Conservation (phyloP, 2,888 invertebrate species). For the Terebella lapidaria region DNA sequence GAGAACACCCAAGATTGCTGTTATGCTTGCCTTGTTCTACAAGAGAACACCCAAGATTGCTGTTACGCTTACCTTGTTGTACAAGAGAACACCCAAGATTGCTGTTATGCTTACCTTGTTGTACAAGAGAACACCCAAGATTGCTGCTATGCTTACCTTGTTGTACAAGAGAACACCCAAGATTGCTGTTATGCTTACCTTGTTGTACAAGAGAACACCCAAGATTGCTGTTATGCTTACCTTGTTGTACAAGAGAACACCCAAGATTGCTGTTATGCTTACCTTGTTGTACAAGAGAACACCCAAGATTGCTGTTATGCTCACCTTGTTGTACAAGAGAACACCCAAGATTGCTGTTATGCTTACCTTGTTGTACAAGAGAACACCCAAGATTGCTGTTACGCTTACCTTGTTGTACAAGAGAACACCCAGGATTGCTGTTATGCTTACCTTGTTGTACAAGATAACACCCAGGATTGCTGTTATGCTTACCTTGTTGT, state of each 20-base stretch:
- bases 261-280: constrained; percentile 83
- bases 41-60: constrained; percentile 73
- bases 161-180: constrained; percentile 87
- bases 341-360: constrained; percentile 64
- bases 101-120: constrained; percentile 87
- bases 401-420: constrained; percentile 89
- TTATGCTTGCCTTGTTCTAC: no score
- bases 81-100: constrained; percentile 80
- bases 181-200: constrained; percentile 78
- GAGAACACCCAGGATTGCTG: constrained; percentile 84
- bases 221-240: constrained; percentile 49
- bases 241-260: constrained; percentile 87
- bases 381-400: constrained; percentile 81
- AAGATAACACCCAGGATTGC: constrained; percentile 73
- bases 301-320: constrained; percentile 79
- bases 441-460: no score
- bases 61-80: constrained; percentile 66
- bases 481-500: constrained; percentile 66
- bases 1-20: constrained; percentile 84
- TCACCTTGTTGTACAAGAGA: no score
- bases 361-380: constrained; percentile 76
- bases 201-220: no score
- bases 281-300: constrained; percentile 85
- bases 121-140: constrained; percentile 83
- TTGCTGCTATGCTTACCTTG: constrained; percentile 81